Evolutionary conservation across 2,888 invertebrate genomes (phyloP), one percentile per base, ranked within the genome.

Genomic region (Ormyrus nitidulus): DNA sequence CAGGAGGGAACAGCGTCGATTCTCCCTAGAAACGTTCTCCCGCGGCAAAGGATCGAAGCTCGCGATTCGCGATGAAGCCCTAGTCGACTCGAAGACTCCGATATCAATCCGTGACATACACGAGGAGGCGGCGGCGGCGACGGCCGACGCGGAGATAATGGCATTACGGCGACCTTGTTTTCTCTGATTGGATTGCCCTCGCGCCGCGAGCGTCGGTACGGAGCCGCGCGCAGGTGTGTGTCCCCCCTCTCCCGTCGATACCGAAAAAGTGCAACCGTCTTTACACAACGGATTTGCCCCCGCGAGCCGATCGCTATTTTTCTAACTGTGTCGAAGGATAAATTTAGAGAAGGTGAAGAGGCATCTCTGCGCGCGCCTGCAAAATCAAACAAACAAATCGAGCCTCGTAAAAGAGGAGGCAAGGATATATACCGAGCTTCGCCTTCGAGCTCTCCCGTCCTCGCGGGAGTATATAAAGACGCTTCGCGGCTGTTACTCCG

Each of bases 91-190:
- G 13, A 8, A 71, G 65, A 61, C 68, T 68, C 19, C 79, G 86
- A 87, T 88, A 88, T 88, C 86, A 87, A 86, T 86, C 83, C 82
- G 83, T 85, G 86, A 85, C 84, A 84, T 19, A 19, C 85, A 83
- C 84, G 84, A 77, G 82, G 85, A 68, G 49, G 53, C 61, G 61
- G 19, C 19, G 59, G 6, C 53, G 61, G 19, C 19, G 59, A 5
- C 53, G 69, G 6, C 10, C 13, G 13, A 13, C 13, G 13, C 13
- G 34, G 49, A 65, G 68, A 86, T 87, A 88, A 88, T 88, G 86
- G 84, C 84, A 86, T 88, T 86, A 87, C 83, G 82, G 83, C 85
- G 86, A 87, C 87, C 87, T 88, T 88, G 87, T 88, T 88, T 86
- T 81, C 83, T 79, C 83, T 86, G 86, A 88, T 87, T 87, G 86